phyloP scores from a whole-genome alignment of 2,797 vertebrate genomes.

The Syndactyla subalaris region DNA sequence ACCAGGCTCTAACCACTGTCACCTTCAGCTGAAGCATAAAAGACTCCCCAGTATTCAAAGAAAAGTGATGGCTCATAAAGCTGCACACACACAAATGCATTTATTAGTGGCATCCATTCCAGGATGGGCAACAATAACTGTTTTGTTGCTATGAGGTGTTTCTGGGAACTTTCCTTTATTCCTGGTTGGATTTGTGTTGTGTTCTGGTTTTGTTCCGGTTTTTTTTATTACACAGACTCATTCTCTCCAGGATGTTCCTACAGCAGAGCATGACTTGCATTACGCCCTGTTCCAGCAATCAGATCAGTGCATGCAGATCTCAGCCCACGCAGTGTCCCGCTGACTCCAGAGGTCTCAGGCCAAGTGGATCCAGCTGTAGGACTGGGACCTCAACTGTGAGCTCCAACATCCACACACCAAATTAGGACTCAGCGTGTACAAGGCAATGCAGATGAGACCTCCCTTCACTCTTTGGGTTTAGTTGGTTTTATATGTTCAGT shows the following conservation, averaged over 20 bases:
- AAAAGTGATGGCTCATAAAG: neutral
- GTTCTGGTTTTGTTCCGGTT: neutral
- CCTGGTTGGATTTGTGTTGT: neutral
- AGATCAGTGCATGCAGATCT: neutral
- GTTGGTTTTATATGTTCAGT: neutral
- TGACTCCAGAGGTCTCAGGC: neutral
- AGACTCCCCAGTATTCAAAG: neutral
- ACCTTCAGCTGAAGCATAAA: neutral
- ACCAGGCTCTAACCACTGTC: neutral
- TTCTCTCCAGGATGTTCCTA: slow-evolving; percentile 12
- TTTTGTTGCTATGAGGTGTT: neutral
- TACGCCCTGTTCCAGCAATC: neutral
- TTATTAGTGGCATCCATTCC: neutral
- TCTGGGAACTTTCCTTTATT: slow-evolving; percentile 23
- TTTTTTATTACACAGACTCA: neutral
- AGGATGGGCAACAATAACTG: neutral
- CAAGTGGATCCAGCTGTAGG: neutral
- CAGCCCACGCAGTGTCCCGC: neutral
- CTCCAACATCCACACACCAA: neutral
- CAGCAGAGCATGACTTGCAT: neutral
- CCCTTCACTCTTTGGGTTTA: neutral
- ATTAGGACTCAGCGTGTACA: neutral
- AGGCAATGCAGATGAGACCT: neutral
- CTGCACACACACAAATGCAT: neutral
- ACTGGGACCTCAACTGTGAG: neutral